Base-by-base conservation (phyloP, 2,797 vertebrate species). In the Salarias fasciatus region DNA sequence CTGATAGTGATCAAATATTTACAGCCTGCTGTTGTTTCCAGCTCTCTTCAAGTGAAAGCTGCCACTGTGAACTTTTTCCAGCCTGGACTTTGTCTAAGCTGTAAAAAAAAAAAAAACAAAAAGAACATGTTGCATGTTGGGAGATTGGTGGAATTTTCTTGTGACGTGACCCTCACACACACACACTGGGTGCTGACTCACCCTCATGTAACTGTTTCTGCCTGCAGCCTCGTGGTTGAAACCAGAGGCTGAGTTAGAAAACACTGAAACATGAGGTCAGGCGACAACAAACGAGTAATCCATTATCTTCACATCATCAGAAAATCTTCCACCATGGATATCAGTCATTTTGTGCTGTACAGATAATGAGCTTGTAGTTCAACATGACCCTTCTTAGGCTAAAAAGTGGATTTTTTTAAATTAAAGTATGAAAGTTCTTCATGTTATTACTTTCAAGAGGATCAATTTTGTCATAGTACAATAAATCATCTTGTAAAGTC, bases 11-110 rank as follows among this genome's bases (percentile, higher is more conserved):
- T 35, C 33, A 6, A 9, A 6, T 5, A 18, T 11, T 38, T 5
- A 1, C 11, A 38, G 36, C 36, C 2, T 4, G 8, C 11, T 10
- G 11, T 10, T 6, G 30, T 38, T 6, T 49, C 3, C 24, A 14
- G 29, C 35, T 4, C 36, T 6, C 36, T 10, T 38, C 10, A 10
- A 38, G 36, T 38, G 36, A 38, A 38, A 38, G 36, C 11, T 11
- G 36, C 9, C 33, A 1, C 9, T 10, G 4, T 9, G 5, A 44
- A 24, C 15, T 2, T 50, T 18, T 53, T 0, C 42, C 60, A 14
- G 3, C 6, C 0, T 59, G 63, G 50, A 75, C 63, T 78, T 78
- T 65, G 60, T 40, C 31, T 47, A 8, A 54, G 38, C 45, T 69
- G 43, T 70, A 60, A 68, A 71, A 59, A 5, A n/a, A 35, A 36